These are phyloP conservation scores for Chelon labrosus DNA, from an alignment of 2,797 vertebrate genomes.

Conservation along the genomic window DNA sequence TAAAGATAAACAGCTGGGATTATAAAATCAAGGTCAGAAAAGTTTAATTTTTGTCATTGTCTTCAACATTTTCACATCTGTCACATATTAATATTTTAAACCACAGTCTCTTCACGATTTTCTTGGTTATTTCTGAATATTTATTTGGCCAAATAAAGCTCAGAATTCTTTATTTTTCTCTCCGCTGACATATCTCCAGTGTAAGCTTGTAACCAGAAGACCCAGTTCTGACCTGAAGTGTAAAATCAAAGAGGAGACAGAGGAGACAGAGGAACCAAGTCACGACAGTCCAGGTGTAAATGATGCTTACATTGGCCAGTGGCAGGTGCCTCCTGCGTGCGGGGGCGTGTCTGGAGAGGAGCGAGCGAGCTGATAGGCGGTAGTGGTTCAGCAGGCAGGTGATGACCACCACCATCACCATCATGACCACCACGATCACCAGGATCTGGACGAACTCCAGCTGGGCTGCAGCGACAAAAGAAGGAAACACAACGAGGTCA, in stretches of 20 bases:
- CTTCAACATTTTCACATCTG: neutral
- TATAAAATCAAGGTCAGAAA: neutral
- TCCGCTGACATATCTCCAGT: no score
- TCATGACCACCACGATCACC: constrained; percentile 97
- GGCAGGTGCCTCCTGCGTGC: constrained; percentile 88
- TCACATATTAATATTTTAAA: no score
- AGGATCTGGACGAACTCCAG: constrained; percentile 99
- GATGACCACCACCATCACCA: constrained; percentile 98
- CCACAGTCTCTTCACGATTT: no score
- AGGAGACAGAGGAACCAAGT: no score
- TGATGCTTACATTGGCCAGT: constrained; percentile 89
- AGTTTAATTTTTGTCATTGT: neutral
- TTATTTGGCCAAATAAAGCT: no score
- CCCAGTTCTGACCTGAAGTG: no score
- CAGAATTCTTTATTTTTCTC: no score
- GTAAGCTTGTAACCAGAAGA: no score
- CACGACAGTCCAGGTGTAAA: neutral
- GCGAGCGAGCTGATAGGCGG: constrained; percentile 92
- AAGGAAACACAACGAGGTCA: neutral
- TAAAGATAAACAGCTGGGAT: neutral
- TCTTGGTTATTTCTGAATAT: no score
- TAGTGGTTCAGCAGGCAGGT: constrained; percentile 97
- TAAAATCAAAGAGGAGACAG: no score
- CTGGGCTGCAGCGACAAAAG: constrained; percentile 86
- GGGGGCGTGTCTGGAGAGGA: constrained; percentile 91